Percentiles rank a stretch among this genome's conserved stretches.
phyloP scores from a whole-genome alignment of 2,797 vertebrate genomes.

The Peromyscus attwateri region DNA sequence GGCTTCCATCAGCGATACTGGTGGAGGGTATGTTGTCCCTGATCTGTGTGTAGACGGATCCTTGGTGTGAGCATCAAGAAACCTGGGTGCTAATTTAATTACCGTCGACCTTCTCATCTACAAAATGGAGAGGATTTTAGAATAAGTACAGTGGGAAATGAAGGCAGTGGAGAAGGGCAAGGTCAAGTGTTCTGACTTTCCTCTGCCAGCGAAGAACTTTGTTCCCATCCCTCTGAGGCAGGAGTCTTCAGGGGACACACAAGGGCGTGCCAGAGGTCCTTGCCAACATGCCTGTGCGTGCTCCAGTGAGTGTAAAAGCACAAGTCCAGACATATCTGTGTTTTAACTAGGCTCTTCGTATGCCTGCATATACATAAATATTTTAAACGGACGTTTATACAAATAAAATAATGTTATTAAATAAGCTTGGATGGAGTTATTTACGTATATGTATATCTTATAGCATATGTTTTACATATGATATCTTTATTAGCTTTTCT shows the following conservation, averaged over 20 bases:
- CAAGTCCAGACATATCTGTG: neutral
- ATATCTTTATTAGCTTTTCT: neutral
- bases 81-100: neutral
- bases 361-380: neutral
- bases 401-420: neutral
- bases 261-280: neutral
- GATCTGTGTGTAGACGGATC: neutral
- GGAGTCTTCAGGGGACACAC: neutral
- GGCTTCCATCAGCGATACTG: too few relatives aligned
- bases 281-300: rapidly evolving
- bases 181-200: too few relatives aligned
- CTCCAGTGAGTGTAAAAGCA: neutral
- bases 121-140: neutral
- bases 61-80: neutral
- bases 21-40: neutral
- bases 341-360: neutral
- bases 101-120: neutral
- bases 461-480: neutral
- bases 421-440: neutral
- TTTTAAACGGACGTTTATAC: neutral
- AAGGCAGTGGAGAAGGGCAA: rapidly evolving
- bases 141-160: neutral
- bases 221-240: neutral
- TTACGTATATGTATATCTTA: neutral
- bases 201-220: rapidly evolving